These are phyloP conservation scores for Lymantria dispar DNA, from an alignment of 2,888 invertebrate species.

Conservation along the genomic window DNA sequence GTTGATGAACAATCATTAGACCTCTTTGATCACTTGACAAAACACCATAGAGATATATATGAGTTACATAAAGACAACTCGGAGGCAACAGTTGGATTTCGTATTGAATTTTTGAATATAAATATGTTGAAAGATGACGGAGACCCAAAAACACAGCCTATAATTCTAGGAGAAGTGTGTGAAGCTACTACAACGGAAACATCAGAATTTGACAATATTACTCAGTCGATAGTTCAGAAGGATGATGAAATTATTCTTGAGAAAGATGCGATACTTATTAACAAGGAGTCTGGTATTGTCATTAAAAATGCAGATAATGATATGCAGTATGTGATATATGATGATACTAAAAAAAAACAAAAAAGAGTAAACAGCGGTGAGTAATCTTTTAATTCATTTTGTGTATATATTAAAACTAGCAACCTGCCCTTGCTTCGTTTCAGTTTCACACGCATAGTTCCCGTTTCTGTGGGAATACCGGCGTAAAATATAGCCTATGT, in stretches of 20 bases:
- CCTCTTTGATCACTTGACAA: slow-evolving; percentile 53
- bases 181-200: slow-evolving; percentile 41
- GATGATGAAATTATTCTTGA: slow-evolving; percentile 2
- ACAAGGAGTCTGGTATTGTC: slow-evolving; percentile 21
- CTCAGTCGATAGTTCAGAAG: slow-evolving; percentile 5
- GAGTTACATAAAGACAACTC: slow-evolving; percentile 67
- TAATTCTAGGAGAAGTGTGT: slow-evolving; percentile 58
- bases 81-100: slow-evolving; percentile 61
- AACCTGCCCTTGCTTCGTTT: too few relatives aligned
- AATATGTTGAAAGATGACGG: slow-evolving; percentile 57
- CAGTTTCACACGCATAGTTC: too few relatives aligned
- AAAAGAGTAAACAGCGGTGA: slow-evolving; percentile 20
- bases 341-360: slow-evolving; percentile 35
- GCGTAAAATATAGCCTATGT: too few relatives aligned
- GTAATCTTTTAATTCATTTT: neutral
- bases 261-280: neutral
- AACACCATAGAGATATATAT: slow-evolving; percentile 57
- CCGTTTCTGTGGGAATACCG: too few relatives aligned
- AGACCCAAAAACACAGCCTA: slow-evolving; percentile 46
- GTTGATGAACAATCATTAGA: slow-evolving; percentile 46
- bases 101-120: slow-evolving; percentile 67
- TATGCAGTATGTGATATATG: slow-evolving; percentile 53
- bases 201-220: neutral
- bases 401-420: too few relatives aligned
- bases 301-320: slow-evolving; percentile 19